A percentile compares a stretch with the other conserved stretches of the same genome.
Conservation (phyloP, 2,113 vertebrate genomes). For the Montifringilla adamsi region DNA sequence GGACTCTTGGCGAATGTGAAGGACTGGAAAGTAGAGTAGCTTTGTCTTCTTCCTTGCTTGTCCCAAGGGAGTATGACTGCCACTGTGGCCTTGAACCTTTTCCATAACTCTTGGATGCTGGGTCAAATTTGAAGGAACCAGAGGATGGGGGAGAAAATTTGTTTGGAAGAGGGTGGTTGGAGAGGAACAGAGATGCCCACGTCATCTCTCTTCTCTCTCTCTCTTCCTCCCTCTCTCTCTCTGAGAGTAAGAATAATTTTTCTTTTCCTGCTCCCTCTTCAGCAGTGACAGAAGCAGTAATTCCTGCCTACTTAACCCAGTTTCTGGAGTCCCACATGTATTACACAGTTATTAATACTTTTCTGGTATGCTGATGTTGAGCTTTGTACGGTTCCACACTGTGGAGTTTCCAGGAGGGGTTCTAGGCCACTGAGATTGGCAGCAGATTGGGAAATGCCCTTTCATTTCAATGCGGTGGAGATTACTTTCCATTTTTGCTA, state of each 20-base stretch:
- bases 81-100: background rate
- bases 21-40: background rate
- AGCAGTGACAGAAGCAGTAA: background rate
- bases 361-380: background rate
- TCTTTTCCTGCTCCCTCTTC: background rate
- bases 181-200: background rate
- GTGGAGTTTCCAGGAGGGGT: background rate
- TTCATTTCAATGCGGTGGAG: background rate
- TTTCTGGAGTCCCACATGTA: background rate
- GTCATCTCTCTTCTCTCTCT: background rate
- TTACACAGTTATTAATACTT: background rate
- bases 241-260: background rate
- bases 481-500: background rate
- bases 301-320: background rate
- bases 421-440: background rate
- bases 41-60: background rate
- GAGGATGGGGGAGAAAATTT: background rate
- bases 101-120: background rate
- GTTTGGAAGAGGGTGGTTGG: background rate
- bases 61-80: accelerated
- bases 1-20: background rate
- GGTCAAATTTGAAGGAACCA: background rate
- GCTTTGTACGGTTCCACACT: background rate
- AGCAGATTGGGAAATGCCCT: background rate
- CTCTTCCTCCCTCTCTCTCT: no score